A percentile compares a stretch with the other conserved stretches of the same genome.
phyloP scores from a whole-genome alignment of 2,888 invertebrate genomes.

The Nesidiocoris tenuis region DNA sequence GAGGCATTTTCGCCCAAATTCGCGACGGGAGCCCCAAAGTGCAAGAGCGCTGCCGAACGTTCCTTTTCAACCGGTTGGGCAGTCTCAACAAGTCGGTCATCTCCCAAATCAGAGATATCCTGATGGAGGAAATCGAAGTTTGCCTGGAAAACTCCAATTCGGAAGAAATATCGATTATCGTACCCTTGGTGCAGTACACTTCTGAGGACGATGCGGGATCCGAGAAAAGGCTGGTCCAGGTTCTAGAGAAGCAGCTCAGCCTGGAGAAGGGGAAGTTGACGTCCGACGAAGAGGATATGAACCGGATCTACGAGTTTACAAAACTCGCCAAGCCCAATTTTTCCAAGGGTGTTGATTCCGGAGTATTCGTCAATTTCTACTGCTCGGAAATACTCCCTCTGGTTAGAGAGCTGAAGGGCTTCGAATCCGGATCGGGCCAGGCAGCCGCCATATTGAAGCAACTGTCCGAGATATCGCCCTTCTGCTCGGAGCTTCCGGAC shows the following conservation, averaged over 20 bases:
- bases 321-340: slow-evolving; percentile 33
- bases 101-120: slow-evolving; percentile 14
- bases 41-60: slow-evolving; percentile 24
- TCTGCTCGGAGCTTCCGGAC: slow-evolving; percentile 15
- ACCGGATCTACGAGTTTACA: slow-evolving; percentile 60
- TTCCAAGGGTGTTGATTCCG: slow-evolving; percentile 27
- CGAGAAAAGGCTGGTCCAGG: slow-evolving; percentile 81
- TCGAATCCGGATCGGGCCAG: slow-evolving; percentile 14
- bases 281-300: slow-evolving; percentile 60
- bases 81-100: slow-evolving; percentile 27
- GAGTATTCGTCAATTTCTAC: slow-evolving; percentile 26
- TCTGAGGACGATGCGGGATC: slow-evolving; percentile 57
- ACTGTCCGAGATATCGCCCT: slow-evolving; percentile 15
- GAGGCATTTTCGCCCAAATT: slow-evolving; percentile 31
- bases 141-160: slow-evolving; percentile 33
- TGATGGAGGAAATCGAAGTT: slow-evolving; percentile 10
- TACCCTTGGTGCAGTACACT: slow-evolving; percentile 9
- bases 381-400: slow-evolving; percentile 2
- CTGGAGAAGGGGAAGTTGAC: slow-evolving; percentile 65
- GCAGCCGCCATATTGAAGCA: slow-evolving; percentile 23
- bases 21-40: slow-evolving; percentile 17
- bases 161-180: slow-evolving; percentile 13
- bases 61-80: slow-evolving; percentile 13
- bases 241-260: slow-evolving; percentile 84
- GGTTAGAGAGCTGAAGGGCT: slow-evolving; percentile 23